These are phyloP conservation scores for Parnassius glacialis DNA, from an alignment of 2,888 invertebrate species.

Conservation along the genomic window DNA sequence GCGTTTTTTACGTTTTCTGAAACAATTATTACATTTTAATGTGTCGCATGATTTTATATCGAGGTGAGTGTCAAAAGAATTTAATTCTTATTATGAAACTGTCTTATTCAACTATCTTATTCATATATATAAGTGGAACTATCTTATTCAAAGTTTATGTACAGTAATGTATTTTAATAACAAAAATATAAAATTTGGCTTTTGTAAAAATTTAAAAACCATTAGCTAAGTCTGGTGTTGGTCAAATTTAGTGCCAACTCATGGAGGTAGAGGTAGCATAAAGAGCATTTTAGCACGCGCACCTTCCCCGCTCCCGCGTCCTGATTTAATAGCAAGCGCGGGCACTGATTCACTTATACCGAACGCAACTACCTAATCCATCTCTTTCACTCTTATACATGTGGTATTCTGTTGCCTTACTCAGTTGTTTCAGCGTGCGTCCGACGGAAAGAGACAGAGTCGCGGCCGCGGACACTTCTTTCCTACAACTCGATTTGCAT, in stretches of 20 bases:
- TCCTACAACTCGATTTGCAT: constrained; percentile 79
- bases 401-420: constrained; percentile 40
- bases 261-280: constrained; percentile 29
- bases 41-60: too few species aligned
- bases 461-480: constrained; percentile 70
- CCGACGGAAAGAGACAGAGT: constrained; percentile 59
- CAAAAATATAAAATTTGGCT: too few species aligned
- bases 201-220: too few species aligned
- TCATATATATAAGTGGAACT: too few species aligned
- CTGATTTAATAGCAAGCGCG: constrained; percentile 80
- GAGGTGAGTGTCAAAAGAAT: too few species aligned
- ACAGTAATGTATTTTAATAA: too few species aligned
- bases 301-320: constrained; percentile 69
- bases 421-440: constrained; percentile 44
- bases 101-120: too few species aligned
- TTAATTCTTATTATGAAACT: too few species aligned
- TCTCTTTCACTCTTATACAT: constrained; percentile 60
- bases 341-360: constrained; percentile 80
- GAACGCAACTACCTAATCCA: constrained; percentile 72
- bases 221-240: constrained; percentile 1
- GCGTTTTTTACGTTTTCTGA: too few species aligned
- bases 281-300: constrained; percentile 77
- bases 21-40: too few species aligned
- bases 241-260: constrained; percentile 1
- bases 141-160: too few species aligned